phyloP scores from a whole-genome alignment of 2,113 vertebrate genomes.

The Taurulus bubalis region DNA sequence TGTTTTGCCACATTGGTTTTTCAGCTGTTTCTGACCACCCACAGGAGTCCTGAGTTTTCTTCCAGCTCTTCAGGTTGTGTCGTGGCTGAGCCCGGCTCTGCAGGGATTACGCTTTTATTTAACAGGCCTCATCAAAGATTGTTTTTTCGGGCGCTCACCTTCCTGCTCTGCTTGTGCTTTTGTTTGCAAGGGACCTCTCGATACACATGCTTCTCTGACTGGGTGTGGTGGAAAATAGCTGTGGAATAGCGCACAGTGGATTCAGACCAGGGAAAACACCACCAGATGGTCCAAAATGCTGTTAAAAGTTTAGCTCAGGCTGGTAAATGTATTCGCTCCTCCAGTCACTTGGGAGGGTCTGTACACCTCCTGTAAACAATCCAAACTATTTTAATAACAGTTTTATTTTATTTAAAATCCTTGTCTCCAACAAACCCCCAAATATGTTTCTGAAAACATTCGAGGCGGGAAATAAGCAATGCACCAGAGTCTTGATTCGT shows the following conservation, averaged over 20 bases:
- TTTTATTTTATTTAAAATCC: neutral
- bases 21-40: conserved; percentile 78
- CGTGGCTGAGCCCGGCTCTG: conserved; percentile 33
- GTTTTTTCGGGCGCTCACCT: conserved; percentile 53
- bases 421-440: neutral
- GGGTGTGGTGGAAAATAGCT: conserved; percentile 48
- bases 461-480: neutral
- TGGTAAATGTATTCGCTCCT: neutral
- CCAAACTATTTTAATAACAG: neutral
- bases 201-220: conserved; percentile 29
- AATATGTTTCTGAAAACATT: neutral
- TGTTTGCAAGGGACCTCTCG: conserved; percentile 39
- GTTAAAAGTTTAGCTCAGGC: neutral
- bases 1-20: conserved; percentile 71
- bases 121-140: conserved; percentile 43
- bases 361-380: neutral
- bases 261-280: conserved; percentile 5
- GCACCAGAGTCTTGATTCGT: neutral
- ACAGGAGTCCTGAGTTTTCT: conserved; percentile 64
- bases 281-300: conserved; percentile 17
- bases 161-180: conserved; percentile 30
- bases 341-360: neutral
- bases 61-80: conserved; percentile 34
- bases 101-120: conserved; percentile 54
- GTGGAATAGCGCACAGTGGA: conserved; percentile 1